Evolutionary conservation across 1,140 invertebrate genomes (phyloP), one percentile per base, ranked within the genome.

Genomic region (Drosophila neocordata): DNA sequence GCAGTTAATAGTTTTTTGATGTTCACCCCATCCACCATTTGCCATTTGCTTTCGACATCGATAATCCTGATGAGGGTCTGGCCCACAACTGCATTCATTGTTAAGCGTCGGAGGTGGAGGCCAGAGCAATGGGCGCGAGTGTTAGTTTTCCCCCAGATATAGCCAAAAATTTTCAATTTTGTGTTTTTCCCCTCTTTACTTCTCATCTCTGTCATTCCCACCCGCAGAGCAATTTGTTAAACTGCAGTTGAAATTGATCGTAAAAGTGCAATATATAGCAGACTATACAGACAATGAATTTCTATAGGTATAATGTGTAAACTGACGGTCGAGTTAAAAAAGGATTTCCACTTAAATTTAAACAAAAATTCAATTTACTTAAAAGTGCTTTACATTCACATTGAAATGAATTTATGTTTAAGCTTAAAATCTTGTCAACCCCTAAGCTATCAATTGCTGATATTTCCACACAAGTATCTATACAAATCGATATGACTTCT

Each of bases 1-100:
- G 57, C 57, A 59, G 57, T 59, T 59, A 59, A 59, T 59, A 59
- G 57, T 59, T 38, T 59, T 59, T 59, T 59, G 57, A 59, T 59
- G 57, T 41, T 24, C 57, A 15, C 34, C 24, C 57, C 2, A n/a
- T 2, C 12, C 20, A 7, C 24, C 27, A n/a, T n/a, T 24, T 0
- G 24, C 0, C n/a, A 0, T 9, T 15, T 34, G 24, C 27, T 4
- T 56, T 56, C 27, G 4, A 56, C 53, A 56, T 56, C 53, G 53
- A 56, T 56, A 56, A 56, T 56, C 27, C 24, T 56, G 53, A 27
- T 56, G 31, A 56, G 22, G 51, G 51, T 48, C 27, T 27, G 53
- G 53, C 53, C 3, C 27, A 48, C 27, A 56, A 56, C 13, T 34
- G 53, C 41, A 48, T 11, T 48, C 27, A 56, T 56, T 56, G 53